These are phyloP conservation scores for Lontra canadensis DNA, from an alignment of 2,113 vertebrate genomes.

Conservation along the genomic window DNA sequence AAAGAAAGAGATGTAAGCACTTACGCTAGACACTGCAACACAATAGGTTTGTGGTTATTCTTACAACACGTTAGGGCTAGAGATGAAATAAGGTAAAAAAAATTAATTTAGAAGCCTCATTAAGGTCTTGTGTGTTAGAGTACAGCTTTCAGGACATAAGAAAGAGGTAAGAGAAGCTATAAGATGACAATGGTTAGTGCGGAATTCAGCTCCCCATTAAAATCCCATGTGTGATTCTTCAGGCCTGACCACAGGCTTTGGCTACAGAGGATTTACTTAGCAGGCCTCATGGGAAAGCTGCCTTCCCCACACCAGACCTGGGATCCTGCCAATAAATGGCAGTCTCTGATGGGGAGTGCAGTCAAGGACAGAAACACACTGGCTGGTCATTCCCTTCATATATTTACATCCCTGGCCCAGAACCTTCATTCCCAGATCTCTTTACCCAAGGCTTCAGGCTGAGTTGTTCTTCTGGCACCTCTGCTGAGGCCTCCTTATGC, in stretches of 20 bases:
- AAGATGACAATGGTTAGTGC: background rate
- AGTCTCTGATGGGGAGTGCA: too few relatives aligned
- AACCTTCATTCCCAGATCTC: background rate
- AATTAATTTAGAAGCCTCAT: background rate
- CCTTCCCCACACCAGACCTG: fast-evolving
- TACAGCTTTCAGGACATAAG: background rate
- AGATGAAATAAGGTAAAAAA: background rate
- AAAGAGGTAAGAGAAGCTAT: background rate
- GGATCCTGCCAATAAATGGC: fast-evolving
- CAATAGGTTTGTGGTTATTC: background rate
- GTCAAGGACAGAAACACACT: background rate
- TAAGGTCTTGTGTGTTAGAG: background rate
- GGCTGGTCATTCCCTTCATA: too few relatives aligned
- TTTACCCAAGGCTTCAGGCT: background rate
- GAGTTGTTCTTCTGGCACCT: background rate
- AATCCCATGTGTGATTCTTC: background rate
- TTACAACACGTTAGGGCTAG: background rate
- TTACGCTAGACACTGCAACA: background rate
- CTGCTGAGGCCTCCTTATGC: background rate
- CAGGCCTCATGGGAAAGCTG: background rate
- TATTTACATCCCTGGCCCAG: background rate
- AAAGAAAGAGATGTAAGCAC: background rate
- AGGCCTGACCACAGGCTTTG: background rate
- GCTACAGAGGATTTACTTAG: background rate
- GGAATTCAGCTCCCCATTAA: background rate